Evolutionary conservation across 1,140 invertebrate species (phyloP), one percentile per base, ranked within the genome.

Genomic region (Meloidogyne floridensis): DNA sequence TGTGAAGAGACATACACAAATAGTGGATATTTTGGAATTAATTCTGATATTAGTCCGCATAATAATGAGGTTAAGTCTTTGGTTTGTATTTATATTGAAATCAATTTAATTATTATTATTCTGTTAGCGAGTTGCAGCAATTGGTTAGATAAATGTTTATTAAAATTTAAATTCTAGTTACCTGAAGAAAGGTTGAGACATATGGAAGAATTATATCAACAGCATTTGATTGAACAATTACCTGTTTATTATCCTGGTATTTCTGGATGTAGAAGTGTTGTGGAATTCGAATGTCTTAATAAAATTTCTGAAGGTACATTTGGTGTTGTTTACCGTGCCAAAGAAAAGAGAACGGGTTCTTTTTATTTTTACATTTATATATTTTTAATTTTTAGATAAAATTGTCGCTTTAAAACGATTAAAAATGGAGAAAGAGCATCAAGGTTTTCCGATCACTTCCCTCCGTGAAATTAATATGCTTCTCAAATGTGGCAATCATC

Each of bases 371-470:
- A 11, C 15, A 47, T 77, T 72, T 32, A n/a, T n/a, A 7, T 32
- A 5, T 47, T 73, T 73, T 15, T 47, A 73, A 73, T 11, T 73
- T 80, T 11, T 51, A 83, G 84, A 87, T 84, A 96, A 99, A 92
- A 97, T 98, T 84, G 97, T 99, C 5, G 98, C 98, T n/a, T 92
- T 99, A 56, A 99, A 99, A 91, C 92, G 96, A 75, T 92, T 99
- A 4, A 99, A 99, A 93, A 99, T 99, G 96, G 97, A 99, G 90
- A 97, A 98, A 90, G 97, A 99, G 91, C 98, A 98, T 87, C 97
- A 99, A 92, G 98, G 98, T 65, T 99, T 99, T 91, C 98, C 98
- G 0, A 99, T 99, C 13, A 99, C 98, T 0, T 98, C 97, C 42
- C 91, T 99, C 42, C 92, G 98, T 81, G 98, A 99, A 93, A 98